Evolutionary conservation across 2,888 invertebrate genomes (phyloP).

Genomic region (Dichetophora obliterata): DNA sequence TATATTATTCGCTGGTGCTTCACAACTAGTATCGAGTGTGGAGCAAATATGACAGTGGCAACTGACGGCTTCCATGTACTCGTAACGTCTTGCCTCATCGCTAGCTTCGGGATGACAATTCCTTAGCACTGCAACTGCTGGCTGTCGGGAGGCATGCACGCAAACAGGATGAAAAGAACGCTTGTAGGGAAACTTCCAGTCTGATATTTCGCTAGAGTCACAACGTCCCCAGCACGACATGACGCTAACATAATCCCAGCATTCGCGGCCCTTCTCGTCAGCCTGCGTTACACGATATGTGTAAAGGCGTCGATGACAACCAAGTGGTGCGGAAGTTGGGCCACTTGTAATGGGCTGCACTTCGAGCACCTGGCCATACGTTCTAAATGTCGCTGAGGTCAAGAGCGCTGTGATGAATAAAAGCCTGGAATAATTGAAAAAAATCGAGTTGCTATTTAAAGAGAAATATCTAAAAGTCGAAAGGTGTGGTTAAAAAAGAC

Average conservation of each 20-base stretch:
- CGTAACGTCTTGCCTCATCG: conserved; percentile 77
- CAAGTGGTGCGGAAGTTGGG: conserved; percentile 71
- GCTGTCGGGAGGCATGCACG: conserved; percentile 78
- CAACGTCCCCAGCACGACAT: conserved; percentile 87
- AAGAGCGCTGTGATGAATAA: conserved; percentile 12
- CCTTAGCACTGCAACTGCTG: conserved; percentile 76
- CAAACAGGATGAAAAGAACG: conserved; percentile 89
- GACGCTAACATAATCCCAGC: conserved; percentile 82
- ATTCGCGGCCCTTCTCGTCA: conserved; percentile 73
- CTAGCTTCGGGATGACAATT: conserved; percentile 82
- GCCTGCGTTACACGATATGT: conserved; percentile 76
- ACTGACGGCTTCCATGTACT: conserved; percentile 82
- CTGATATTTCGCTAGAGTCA: conserved; percentile 88
- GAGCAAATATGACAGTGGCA: conserved; percentile 83
- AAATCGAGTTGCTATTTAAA: background rate
- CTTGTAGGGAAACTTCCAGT: conserved; percentile 91
- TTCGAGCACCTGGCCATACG: conserved; percentile 58
- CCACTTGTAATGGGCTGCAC: conserved; percentile 63
- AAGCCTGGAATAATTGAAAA: background rate
- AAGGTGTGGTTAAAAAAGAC: background rate
- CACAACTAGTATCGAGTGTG: conserved; percentile 79
- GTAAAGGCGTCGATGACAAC: conserved; percentile 78
- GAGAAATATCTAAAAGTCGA: background rate
- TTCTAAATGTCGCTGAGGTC: background rate
- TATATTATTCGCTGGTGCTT: conserved; percentile 71